These are phyloP conservation scores for Lampropteryx suffumata DNA, from an alignment of 2,888 invertebrate species.

Conservation along the genomic window DNA sequence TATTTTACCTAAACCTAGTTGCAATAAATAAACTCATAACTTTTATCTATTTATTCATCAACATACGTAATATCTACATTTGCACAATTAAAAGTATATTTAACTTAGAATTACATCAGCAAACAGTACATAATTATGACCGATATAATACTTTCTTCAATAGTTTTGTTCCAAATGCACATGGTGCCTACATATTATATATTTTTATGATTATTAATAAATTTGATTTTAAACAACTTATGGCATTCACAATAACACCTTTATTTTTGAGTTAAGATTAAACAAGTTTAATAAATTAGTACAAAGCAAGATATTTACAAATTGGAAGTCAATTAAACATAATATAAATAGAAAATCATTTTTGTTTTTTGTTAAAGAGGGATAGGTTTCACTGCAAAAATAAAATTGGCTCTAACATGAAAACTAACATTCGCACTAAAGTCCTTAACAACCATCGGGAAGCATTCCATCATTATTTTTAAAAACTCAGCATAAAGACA, in stretches of 20 bases:
- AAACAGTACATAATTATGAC: slow-evolving; percentile 59
- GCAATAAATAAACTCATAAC: slow-evolving; percentile 48
- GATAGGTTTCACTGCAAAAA: slow-evolving; percentile 21
- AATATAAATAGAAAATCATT: slow-evolving; percentile 22
- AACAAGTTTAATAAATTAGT: slow-evolving; percentile 71
- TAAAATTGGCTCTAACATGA: slow-evolving; percentile 19
- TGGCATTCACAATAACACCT: slow-evolving; percentile 65
- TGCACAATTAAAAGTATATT: slow-evolving; percentile 76
- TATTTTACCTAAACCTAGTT: slow-evolving; percentile 4
- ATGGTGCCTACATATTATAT: slow-evolving; percentile 49
- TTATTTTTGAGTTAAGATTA: slow-evolving; percentile 59
- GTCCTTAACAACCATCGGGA: too few relatives aligned
- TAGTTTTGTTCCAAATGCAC: slow-evolving; percentile 57
- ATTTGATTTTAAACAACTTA: slow-evolving; percentile 42
- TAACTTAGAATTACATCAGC: slow-evolving; percentile 75
- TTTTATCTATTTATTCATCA: slow-evolving; percentile 82
- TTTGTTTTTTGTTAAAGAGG: slow-evolving; percentile 28
- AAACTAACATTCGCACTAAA: slow-evolving; percentile 1
- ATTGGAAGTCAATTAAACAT: slow-evolving; percentile 38
- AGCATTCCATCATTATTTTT: background rate
- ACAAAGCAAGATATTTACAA: slow-evolving; percentile 78
- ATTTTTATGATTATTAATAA: slow-evolving; percentile 28
- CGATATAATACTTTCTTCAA: slow-evolving; percentile 69
- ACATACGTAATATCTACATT: slow-evolving; percentile 83
- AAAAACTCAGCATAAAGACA: background rate